phyloP scores from a whole-genome alignment of 2,888 invertebrate genomes.

The Volucella zonaria region DNA sequence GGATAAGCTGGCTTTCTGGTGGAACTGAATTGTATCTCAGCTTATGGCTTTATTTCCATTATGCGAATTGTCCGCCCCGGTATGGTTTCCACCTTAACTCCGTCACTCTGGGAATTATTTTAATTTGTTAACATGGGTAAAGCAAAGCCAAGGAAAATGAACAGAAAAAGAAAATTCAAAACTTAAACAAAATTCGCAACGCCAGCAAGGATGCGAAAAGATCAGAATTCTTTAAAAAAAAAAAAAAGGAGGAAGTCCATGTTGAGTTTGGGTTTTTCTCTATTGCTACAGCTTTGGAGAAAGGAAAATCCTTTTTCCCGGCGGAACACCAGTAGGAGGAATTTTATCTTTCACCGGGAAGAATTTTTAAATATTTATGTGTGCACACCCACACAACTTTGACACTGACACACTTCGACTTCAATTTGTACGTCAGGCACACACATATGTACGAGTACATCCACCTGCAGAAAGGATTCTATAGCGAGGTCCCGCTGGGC shows the following conservation, averaged over 20 bases:
- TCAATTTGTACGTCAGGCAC: too few species aligned
- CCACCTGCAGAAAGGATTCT: too few species aligned
- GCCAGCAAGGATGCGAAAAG: not conserved
- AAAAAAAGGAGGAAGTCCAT: not conserved
- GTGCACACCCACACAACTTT: too few species aligned
- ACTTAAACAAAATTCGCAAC: not conserved
- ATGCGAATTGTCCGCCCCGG: slow-evolving; percentile 14
- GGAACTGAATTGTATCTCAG: not conserved
- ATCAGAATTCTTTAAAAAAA: not conserved
- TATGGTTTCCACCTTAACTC: not conserved
- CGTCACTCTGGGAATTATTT: slow-evolving; percentile 8
- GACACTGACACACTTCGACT: too few species aligned
- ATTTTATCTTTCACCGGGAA: too few species aligned
- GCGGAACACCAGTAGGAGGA: too few species aligned
- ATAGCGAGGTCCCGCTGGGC: too few species aligned
- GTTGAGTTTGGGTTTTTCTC: slow-evolving; percentile 5
- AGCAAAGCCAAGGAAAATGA: not conserved
- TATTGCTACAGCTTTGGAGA: not conserved
- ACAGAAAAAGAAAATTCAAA: not conserved
- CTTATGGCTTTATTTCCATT: slow-evolving; percentile 2
- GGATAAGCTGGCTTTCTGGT: not conserved
- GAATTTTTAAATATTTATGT: too few species aligned
- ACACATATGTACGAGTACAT: too few species aligned
- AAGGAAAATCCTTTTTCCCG: not conserved
- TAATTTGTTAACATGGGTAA: slow-evolving; percentile 13